Percentiles rank a stretch among this genome's conserved stretches.
Conservation (phyloP, 2,797 vertebrate species). For the Meriones psammophilus region DNA sequence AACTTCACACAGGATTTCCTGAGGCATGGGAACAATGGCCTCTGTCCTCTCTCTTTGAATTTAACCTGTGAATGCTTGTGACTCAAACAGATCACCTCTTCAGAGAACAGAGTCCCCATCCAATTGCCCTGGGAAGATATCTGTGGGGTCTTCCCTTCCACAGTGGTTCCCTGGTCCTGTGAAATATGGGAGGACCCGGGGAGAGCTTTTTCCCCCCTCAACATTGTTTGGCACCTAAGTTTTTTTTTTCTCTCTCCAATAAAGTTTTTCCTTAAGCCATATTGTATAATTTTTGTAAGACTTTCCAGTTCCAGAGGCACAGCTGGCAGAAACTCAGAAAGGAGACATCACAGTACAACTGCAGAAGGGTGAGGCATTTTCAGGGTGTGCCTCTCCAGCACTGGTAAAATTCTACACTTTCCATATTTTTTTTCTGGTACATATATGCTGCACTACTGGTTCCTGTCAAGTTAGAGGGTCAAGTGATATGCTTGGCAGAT, state of each 20-base stretch:
- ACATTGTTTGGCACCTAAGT: not conserved
- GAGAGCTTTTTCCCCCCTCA: not conserved
- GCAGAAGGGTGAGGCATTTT: not conserved
- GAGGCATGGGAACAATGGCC: accelerated
- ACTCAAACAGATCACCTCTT: not conserved
- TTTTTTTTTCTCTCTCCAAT: not conserved
- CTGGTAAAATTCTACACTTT: not conserved
- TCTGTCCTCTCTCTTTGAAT: no score
- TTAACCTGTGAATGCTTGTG: accelerated
- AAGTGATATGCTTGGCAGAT: no score
- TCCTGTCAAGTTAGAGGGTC: not conserved
- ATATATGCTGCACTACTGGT: not conserved
- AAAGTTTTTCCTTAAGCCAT: not conserved
- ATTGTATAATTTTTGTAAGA: not conserved
- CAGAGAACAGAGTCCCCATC: not conserved
- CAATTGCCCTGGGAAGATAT: accelerated
- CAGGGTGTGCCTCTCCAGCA: not conserved
- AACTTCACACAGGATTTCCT: not conserved
- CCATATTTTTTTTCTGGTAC: not conserved
- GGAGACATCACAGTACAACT: no score
- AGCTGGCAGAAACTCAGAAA: not conserved
- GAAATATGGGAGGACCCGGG: accelerated
- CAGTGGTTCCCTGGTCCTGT: not conserved
- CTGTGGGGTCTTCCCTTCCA: no score
- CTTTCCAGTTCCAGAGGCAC: not conserved